phyloP scores from a whole-genome alignment of 1,140 invertebrate genomes.

The Hermetia illucens region DNA sequence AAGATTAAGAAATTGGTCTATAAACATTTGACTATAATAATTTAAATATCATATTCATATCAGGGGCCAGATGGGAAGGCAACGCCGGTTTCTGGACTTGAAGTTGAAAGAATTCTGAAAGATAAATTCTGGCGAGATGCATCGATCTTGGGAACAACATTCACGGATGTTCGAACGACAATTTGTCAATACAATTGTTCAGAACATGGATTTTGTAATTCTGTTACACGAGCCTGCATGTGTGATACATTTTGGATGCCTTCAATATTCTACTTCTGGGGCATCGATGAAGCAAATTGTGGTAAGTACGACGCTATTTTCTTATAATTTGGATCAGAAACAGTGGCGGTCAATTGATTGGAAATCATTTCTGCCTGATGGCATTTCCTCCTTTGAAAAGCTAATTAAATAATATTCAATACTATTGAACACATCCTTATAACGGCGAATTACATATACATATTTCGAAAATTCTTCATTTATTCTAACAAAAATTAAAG shows the following conservation, averaged over 20 bases:
- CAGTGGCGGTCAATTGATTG: background rate
- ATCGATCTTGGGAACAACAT: constrained; percentile 54
- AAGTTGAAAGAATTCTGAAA: constrained; percentile 46
- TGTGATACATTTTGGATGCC: constrained; percentile 97
- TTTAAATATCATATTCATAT: constrained; percentile 3
- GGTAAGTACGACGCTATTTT: constrained; percentile 31
- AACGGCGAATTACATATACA: too few species aligned
- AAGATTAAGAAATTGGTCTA: constrained; percentile 1
- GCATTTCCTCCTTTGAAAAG: background rate
- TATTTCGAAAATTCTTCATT: too few species aligned
- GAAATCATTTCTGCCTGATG: background rate
- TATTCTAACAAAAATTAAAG: too few species aligned
- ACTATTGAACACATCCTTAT: too few species aligned
- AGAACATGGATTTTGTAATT: constrained; percentile 78
- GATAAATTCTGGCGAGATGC: constrained; percentile 53
- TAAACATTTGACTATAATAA: background rate
- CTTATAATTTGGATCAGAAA: constrained; percentile 2
- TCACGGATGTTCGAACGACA: constrained; percentile 61
- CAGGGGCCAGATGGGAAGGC: constrained; percentile 30
- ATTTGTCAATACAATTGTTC: constrained; percentile 90
- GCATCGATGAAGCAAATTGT: constrained; percentile 37
- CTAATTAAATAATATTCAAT: too few species aligned
- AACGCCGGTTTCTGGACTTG: constrained; percentile 34
- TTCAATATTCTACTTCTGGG: constrained; percentile 36
- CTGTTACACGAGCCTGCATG: constrained; percentile 64